A percentile compares a stretch with the other conserved stretches of the same genome.
Conservation (phyloP, 2,113 vertebrate genomes). For the Pollachius pollachius region DNA sequence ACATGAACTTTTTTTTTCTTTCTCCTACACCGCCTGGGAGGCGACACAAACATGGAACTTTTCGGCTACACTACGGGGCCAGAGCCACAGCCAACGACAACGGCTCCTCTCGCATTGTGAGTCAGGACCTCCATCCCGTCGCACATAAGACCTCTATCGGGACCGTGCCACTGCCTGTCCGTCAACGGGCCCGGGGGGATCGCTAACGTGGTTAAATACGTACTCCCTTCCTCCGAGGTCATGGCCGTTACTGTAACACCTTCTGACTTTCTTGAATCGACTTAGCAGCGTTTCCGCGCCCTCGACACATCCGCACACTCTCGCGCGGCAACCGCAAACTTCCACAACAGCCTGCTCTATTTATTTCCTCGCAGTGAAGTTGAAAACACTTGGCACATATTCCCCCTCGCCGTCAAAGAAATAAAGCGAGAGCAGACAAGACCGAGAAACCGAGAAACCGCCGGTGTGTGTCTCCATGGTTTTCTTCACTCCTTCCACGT, state of each 20-base stretch:
- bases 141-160: slow-evolving; percentile 28
- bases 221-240: slow-evolving; percentile 36
- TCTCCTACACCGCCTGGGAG: slow-evolving; percentile 10
- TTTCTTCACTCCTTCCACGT: slow-evolving; percentile 22
- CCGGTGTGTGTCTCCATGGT: slow-evolving; percentile 26
- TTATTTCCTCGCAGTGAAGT: background rate
- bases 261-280: slow-evolving; percentile 52
- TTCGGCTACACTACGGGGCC: slow-evolving; percentile 3
- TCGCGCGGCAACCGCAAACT: background rate
- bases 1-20: background rate
- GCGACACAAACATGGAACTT: slow-evolving; percentile 19
- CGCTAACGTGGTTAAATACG: slow-evolving; percentile 54
- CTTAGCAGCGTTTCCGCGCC: slow-evolving; percentile 23
- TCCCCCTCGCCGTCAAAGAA: no score
- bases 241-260: slow-evolving; percentile 32
- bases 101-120: slow-evolving; percentile 34
- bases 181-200: slow-evolving; percentile 32
- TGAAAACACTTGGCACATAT: no score
- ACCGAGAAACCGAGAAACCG: background rate
- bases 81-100: slow-evolving; percentile 18
- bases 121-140: slow-evolving; percentile 65
- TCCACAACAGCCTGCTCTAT: background rate
- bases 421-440: background rate
- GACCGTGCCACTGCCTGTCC: slow-evolving; percentile 9
- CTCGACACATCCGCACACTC: no score